A percentile compares a stretch with the other conserved stretches of the same genome.
These are phyloP conservation scores for Smittia aterrima DNA, from an alignment of 2,888 invertebrate genomes.

Conservation along the genomic window DNA sequence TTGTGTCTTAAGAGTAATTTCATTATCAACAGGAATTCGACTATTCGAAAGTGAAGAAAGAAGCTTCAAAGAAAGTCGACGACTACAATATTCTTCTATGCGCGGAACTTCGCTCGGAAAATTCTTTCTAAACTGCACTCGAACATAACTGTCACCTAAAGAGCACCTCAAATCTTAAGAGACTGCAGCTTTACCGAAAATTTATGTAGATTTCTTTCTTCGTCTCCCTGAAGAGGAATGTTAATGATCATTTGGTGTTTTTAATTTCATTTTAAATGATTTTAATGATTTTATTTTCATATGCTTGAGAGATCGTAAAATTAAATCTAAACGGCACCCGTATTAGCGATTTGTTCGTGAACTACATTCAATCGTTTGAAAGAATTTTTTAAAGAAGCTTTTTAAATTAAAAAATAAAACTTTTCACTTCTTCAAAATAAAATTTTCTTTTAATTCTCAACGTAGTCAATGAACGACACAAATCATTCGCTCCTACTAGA, in stretches of 20 bases:
- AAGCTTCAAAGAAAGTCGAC: constrained; percentile 17
- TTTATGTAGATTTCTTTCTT: constrained; percentile 25
- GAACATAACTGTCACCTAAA: constrained; percentile 1
- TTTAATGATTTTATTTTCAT: constrained; percentile 39
- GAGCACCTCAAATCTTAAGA: constrained; percentile 10
- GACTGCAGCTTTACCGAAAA: constrained; percentile 16
- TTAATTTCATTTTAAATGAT: constrained; percentile 41
- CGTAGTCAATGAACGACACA: not conserved
- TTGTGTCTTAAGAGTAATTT: not conserved
- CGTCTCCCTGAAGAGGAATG: not conserved
- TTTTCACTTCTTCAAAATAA: no score
- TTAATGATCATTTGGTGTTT: constrained; percentile 41
- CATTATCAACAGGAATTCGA: constrained; percentile 24
- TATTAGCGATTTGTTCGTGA: no score
- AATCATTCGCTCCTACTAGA: constrained; percentile 15
- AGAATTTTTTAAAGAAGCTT: no score
- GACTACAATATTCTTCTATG: constrained; percentile 33
- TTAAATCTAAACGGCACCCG: constrained; percentile 5
- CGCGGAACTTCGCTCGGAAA: not conserved
- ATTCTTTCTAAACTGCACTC: not conserved
- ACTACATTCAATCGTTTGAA: no score
- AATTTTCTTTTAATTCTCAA: no score
- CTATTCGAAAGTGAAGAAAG: constrained; percentile 2
- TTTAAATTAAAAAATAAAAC: no score
- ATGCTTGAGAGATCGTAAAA: constrained; percentile 31